Percentiles rank a stretch among this genome's conserved stretches.
phyloP scores from a whole-genome alignment of 1,140 invertebrate species.

The Drosophila nigromelanica region DNA sequence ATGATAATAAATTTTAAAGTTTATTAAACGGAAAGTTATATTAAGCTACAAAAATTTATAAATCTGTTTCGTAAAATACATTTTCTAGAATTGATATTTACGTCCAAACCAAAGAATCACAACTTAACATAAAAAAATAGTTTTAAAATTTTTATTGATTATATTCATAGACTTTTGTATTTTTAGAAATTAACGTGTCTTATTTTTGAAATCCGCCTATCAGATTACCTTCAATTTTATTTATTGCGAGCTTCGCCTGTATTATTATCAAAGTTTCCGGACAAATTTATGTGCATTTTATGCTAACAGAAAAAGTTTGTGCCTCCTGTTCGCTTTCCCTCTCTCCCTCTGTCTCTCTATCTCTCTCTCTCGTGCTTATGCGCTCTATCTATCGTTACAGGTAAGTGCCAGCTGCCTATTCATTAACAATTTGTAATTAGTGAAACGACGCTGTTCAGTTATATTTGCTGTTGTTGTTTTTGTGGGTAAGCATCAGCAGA shows the following conservation, averaged over 20 bases:
- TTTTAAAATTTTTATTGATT: no score
- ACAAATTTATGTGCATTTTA: constrained; percentile 45
- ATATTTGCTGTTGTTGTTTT: constrained; percentile 37
- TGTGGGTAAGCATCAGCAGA: constrained; percentile 33
- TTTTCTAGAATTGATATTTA: no score
- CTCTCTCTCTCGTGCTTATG: not conserved
- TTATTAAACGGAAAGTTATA: no score
- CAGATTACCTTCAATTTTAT: constrained; percentile 21
- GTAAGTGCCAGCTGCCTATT: constrained; percentile 62
- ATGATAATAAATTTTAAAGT: not conserved
- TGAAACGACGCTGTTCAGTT: constrained; percentile 37
- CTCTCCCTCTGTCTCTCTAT: not conserved
- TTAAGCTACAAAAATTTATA: no score
- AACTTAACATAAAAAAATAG: no score
- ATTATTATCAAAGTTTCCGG: constrained; percentile 35
- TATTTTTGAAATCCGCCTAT: not conserved
- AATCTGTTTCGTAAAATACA: no score
- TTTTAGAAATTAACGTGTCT: no score
- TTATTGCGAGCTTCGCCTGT: constrained; percentile 8
- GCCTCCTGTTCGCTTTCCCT: not conserved
- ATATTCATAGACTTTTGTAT: no score
- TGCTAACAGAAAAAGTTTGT: constrained; percentile 33
- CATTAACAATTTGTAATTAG: constrained; percentile 75
- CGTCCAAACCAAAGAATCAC: no score
- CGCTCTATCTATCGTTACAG: constrained; percentile 44